A percentile compares a stretch with the other conserved stretches of the same genome.
phyloP scores from a whole-genome alignment of 2,888 invertebrate genomes.

The Leptopterna dolabrata region DNA sequence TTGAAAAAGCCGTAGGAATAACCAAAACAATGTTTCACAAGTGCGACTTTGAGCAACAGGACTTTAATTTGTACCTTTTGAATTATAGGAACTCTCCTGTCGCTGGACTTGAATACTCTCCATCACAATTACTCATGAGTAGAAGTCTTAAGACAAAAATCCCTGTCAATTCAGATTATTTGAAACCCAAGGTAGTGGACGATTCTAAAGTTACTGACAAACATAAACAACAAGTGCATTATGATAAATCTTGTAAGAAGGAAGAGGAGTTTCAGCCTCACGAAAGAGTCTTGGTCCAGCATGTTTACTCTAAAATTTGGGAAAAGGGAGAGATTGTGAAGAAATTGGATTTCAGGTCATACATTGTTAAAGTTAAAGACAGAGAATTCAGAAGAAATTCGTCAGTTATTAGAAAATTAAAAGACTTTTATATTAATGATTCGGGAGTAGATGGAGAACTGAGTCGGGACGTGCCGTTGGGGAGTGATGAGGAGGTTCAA shows the following conservation, averaged over 20 bases:
- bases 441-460: too few species aligned
- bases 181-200: background rate
- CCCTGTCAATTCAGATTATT: background rate
- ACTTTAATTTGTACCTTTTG: constrained; percentile 22
- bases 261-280: background rate
- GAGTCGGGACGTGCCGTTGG: background rate
- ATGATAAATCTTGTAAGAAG: constrained; percentile 1
- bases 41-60: background rate
- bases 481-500: background rate
- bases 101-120: background rate
- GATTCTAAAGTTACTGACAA: background rate
- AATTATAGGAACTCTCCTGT: constrained; percentile 29
- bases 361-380: background rate
- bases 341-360: constrained; percentile 12
- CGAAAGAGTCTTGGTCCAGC: background rate
- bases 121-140: background rate
- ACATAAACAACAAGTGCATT: background rate
- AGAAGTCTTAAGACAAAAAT: background rate
- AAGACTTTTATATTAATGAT: background rate
- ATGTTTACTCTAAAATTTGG: background rate
- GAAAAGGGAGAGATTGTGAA: constrained; percentile 13
- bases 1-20: background rate
- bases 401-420: background rate
- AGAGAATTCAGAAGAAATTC: background rate
- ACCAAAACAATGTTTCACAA: constrained; percentile 5